These are phyloP conservation scores for Pyrrhosoma nymphula DNA, from an alignment of 2,888 invertebrate species.

Conservation along the genomic window DNA sequence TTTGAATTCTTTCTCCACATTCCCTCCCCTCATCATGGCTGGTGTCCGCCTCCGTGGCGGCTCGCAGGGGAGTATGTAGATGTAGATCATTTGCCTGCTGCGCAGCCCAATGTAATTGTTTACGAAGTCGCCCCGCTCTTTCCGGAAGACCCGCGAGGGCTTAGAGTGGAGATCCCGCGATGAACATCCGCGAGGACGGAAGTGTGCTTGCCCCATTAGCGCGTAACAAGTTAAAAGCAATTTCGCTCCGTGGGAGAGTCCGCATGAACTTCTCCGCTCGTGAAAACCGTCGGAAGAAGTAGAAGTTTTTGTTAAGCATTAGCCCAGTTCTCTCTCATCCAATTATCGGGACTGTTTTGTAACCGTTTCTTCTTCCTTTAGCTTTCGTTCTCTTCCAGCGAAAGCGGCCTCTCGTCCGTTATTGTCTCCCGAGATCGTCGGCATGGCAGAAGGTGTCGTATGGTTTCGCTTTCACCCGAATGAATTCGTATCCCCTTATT, in stretches of 20 bases:
- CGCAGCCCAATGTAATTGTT: not conserved
- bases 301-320: not conserved
- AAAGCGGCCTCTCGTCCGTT: not conserved
- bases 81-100: not conserved
- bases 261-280: not conserved
- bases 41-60: too few species aligned
- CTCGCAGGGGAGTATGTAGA: too few species aligned
- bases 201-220: not conserved
- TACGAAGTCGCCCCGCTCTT: not conserved
- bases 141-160: not conserved
- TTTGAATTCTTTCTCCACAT: too few species aligned
- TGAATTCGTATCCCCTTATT: not conserved
- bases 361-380: not conserved
- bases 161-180: not conserved
- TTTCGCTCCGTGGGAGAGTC: not conserved
- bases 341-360: not conserved
- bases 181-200: not conserved
- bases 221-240: not conserved
- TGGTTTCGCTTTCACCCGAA: slow-evolving; percentile 1
- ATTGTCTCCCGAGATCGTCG: not conserved
- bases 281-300: not conserved
- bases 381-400: not conserved
- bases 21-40: too few species aligned
- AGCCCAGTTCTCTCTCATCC: not conserved
- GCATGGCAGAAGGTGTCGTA: not conserved